Percentiles rank a stretch among this genome's conserved stretches.
These are phyloP conservation scores for Threskiornis aethiopicus DNA, from an alignment of 2,797 vertebrate genomes.

Conservation along the genomic window DNA sequence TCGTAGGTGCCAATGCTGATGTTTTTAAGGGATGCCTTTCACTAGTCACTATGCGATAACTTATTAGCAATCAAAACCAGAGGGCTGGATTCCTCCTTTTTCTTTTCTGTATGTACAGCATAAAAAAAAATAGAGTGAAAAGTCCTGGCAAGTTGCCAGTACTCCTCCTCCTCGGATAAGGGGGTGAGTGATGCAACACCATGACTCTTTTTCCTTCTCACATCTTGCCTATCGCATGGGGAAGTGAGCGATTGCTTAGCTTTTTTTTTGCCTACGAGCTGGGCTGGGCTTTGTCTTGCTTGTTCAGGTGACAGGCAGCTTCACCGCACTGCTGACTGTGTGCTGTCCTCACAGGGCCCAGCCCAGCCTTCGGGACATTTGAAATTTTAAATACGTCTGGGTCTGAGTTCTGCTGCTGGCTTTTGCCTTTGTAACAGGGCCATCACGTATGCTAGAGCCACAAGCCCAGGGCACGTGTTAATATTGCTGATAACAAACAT, in stretches of 20 bases:
- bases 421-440: not conserved
- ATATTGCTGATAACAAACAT: not conserved
- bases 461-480: not conserved
- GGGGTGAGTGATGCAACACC: not conserved
- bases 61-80: not conserved
- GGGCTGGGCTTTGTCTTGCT: not conserved
- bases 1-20: not conserved
- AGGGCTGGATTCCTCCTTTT: not conserved
- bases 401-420: not conserved
- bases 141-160: not conserved
- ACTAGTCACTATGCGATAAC: not conserved
- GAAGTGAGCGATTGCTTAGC: not conserved
- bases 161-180: not conserved
- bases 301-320: not conserved
- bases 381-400: not conserved
- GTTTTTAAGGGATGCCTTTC: constrained; percentile 8
- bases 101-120: not conserved
- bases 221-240: not conserved
- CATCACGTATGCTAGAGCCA: rapidly evolving
- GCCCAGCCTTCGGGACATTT: not conserved
- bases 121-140: not conserved
- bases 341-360: not conserved
- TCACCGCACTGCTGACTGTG: not conserved
- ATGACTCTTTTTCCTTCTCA: not conserved
- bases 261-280: not conserved